phyloP scores from a whole-genome alignment of 2,113 vertebrate species.

The Emydura subglobosa region DNA sequence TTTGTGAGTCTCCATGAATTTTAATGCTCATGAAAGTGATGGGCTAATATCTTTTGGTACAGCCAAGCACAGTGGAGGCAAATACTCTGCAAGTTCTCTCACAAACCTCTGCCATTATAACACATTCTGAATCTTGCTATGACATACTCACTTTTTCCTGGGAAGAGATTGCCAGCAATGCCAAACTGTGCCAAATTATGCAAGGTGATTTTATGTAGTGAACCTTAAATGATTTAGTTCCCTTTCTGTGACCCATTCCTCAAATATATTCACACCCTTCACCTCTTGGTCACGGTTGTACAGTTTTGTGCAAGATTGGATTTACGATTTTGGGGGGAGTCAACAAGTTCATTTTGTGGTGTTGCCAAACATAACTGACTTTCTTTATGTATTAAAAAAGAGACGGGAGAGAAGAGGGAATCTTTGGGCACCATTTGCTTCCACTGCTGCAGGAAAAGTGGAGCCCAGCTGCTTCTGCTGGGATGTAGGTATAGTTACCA shows the following conservation, averaged over 20 bases:
- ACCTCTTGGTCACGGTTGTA: not conserved
- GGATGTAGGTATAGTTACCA: not conserved
- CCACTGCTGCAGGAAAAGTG: not conserved
- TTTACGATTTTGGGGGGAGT: not conserved
- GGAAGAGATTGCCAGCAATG: rapidly evolving
- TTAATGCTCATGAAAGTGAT: conserved; percentile 26
- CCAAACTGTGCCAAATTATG: not conserved
- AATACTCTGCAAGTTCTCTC: not conserved
- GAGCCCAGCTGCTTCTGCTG: not conserved
- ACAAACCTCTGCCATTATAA: not conserved
- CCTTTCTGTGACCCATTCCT: not conserved
- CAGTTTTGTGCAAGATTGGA: not conserved
- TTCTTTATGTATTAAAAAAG: not conserved
- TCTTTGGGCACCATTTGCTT: not conserved
- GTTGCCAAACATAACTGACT: not conserved
- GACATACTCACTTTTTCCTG: not conserved
- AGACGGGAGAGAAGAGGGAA: not conserved
- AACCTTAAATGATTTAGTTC: not conserved
- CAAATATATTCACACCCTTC: not conserved
- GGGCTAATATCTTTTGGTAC: not conserved
- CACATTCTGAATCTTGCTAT: not conserved
- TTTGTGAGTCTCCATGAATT: conserved; percentile 12
- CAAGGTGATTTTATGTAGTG: not conserved
- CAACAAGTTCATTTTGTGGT: not conserved
- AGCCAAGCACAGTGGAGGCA: conserved; percentile 12